A percentile compares a stretch with the other conserved stretches of the same genome.
Conservation (phyloP, 2,797 vertebrate species). For the Clarias laeviceps region DNA sequence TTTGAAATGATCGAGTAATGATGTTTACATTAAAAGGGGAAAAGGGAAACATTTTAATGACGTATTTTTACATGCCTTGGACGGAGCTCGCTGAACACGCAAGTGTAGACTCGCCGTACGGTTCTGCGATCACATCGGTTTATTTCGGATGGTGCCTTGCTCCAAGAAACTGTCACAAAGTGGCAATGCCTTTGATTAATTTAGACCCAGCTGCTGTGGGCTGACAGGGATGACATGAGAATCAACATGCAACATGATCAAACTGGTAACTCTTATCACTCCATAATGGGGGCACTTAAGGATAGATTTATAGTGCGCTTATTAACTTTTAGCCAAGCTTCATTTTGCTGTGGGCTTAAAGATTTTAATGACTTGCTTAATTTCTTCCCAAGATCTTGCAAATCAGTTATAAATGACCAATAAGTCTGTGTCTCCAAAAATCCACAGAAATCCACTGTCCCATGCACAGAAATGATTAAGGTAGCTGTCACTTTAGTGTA, state of each 20-base stretch:
- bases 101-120: conserved; percentile 63
- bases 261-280: conserved; percentile 38
- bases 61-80: conserved; percentile 52
- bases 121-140: conserved; percentile 53
- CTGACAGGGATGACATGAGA: conserved; percentile 58
- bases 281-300: conserved; percentile 34
- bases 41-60: conserved; percentile 57
- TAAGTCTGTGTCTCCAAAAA: not conserved
- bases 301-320: conserved; percentile 22
- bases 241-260: conserved; percentile 56
- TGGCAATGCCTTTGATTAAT: conserved; percentile 59
- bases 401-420: no score
- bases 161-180: conserved; percentile 63
- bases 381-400: not conserved
- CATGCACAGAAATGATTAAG: not conserved
- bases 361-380: not conserved
- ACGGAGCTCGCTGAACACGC: conserved; percentile 61
- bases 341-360: conserved; percentile 2
- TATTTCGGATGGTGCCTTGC: conserved; percentile 53
- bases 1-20: conserved; percentile 41
- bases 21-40: conserved; percentile 59
- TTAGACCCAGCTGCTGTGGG: conserved; percentile 59
- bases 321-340: conserved; percentile 6
- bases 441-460: not conserved
- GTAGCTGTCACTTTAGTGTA: not conserved